phyloP scores from a whole-genome alignment of 2,888 invertebrate species.

The Phaedon cochleariae region DNA sequence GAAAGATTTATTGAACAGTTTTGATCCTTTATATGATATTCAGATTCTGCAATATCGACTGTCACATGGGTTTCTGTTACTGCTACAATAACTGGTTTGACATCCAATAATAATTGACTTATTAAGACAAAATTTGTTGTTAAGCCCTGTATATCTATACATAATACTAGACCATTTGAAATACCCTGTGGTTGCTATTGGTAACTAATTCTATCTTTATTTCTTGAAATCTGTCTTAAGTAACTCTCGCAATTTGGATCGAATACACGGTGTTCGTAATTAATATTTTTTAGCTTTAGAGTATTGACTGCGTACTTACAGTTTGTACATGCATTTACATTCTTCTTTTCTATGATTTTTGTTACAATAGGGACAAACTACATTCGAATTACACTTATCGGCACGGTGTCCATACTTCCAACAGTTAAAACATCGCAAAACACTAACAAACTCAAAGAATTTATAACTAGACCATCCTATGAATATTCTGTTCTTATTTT shows the following conservation, averaged over 20 bases:
- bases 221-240: neutral
- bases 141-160: neutral
- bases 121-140: too few relatives aligned
- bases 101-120: too few relatives aligned
- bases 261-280: neutral
- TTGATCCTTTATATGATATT: too few relatives aligned
- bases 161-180: neutral
- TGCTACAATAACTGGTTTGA: neutral
- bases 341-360: neutral
- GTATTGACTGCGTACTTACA: neutral
- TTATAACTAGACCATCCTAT: slow-evolving; percentile 1
- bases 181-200: neutral
- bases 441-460: neutral
- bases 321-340: neutral
- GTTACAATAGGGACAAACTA: neutral
- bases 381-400: neutral
- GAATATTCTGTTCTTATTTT: neutral
- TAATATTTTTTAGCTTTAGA: neutral
- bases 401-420: neutral
- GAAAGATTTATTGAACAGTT: neutral
- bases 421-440: slow-evolving; percentile 3
- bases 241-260: neutral
- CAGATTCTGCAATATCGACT: too few relatives aligned
- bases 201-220: neutral
- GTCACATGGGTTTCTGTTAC: too few relatives aligned